Evolutionary conservation across 1,140 invertebrate species (phyloP).

Genomic region (Anastrepha ludens): DNA sequence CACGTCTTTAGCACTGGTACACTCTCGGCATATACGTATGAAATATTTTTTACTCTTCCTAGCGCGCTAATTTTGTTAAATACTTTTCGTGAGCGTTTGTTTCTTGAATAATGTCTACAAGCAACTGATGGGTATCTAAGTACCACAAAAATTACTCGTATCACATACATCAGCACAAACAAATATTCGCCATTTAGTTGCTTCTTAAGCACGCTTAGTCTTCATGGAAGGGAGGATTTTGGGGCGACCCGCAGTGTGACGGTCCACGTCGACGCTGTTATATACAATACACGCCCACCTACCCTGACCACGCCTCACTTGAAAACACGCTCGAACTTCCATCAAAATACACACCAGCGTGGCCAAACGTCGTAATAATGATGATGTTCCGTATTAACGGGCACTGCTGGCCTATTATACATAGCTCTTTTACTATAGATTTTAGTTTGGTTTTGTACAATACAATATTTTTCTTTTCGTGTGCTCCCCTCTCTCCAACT

Average conservation of each 20-base stretch:
- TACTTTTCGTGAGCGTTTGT: not conserved
- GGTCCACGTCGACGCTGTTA: slow-evolving; percentile 46
- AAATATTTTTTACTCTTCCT: not conserved
- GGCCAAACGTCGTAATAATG: not conserved
- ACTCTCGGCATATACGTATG: not conserved
- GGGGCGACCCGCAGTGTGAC: slow-evolving; percentile 30
- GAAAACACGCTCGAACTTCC: not conserved
- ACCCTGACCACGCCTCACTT: not conserved
- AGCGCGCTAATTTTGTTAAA: not conserved
- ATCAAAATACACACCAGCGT: not conserved
- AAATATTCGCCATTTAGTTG: not conserved
- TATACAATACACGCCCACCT: slow-evolving; percentile 8
- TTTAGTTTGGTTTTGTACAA: slow-evolving; percentile 28
- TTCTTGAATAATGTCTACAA: not conserved
- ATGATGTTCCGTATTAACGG: not conserved
- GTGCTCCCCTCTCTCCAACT: slow-evolving; percentile 17
- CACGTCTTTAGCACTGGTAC: not conserved
- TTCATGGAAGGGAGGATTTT: not conserved
- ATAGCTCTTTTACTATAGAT: slow-evolving; percentile 4
- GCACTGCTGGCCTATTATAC: not conserved
- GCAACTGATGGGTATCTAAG: slow-evolving; percentile 20
- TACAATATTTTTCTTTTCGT: slow-evolving; percentile 26
- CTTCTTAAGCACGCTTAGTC: not conserved
- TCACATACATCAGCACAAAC: slow-evolving; percentile 20
- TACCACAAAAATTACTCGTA: slow-evolving; percentile 11